Evolutionary conservation across 2,888 invertebrate genomes (phyloP).

Genomic region (Sphaerophoria taeniata): DNA sequence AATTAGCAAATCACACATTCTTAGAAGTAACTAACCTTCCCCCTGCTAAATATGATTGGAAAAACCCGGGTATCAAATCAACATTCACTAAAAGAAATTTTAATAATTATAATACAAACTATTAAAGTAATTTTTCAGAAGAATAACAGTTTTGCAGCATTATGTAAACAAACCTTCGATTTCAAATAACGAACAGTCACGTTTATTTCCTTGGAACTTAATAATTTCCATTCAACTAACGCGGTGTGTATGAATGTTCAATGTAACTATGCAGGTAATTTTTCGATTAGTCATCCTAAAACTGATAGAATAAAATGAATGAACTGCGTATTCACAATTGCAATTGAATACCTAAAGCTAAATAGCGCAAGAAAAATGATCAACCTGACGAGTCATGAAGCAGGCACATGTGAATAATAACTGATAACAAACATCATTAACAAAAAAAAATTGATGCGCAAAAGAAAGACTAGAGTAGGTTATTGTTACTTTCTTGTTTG

Average conservation of each 20-base stretch:
- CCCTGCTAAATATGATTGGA: not conserved
- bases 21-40: too few relatives aligned
- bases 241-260: too few relatives aligned
- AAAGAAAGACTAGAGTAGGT: not conserved
- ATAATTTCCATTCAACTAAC: not conserved
- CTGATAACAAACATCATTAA: not conserved
- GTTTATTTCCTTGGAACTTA: not conserved
- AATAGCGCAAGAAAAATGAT: not conserved
- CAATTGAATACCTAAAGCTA: not conserved
- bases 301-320: conserved; percentile 50
- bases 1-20: too few relatives aligned
- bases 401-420: conserved; percentile 42
- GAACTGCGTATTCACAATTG: conserved; percentile 51
- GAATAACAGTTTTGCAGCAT: not conserved
- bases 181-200: not conserved
- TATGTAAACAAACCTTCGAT: not conserved
- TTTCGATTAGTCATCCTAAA: conserved; percentile 37
- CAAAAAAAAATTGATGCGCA: not conserved
- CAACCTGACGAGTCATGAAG: conserved; percentile 31
- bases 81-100: not conserved
- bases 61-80: not conserved
- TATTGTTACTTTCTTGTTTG: not conserved
- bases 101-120: not conserved
- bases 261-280: too few relatives aligned
- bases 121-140: not conserved